Evolutionary conservation across 2,113 vertebrate species (phyloP).

Genomic region (Lophochroa leadbeateri): DNA sequence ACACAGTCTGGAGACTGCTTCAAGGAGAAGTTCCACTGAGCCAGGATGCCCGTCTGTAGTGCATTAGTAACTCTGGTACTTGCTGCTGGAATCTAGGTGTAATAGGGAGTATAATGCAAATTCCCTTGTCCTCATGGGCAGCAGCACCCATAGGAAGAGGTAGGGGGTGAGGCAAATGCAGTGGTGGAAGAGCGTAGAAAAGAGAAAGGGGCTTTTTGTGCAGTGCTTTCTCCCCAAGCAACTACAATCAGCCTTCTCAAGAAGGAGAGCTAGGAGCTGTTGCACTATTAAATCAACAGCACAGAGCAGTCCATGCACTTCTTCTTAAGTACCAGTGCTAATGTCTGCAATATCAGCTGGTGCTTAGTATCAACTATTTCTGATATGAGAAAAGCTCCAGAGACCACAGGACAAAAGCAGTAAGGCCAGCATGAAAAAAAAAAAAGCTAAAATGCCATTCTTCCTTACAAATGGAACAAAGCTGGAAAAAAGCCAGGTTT

Average conservation of each 20-base stretch:
- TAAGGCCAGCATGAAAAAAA: not conserved
- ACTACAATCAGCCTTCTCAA: not conserved
- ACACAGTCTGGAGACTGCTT: not conserved
- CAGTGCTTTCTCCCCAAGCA: not conserved
- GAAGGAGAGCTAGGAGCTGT: not conserved
- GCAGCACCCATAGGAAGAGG: not conserved
- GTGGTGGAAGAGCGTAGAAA: not conserved
- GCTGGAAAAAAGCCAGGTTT: not conserved
- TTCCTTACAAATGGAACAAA: not conserved
- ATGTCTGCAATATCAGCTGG: not conserved
- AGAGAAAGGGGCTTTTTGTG: not conserved
- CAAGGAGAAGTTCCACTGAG: not conserved
- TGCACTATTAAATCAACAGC: not conserved
- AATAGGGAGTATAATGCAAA: not conserved
- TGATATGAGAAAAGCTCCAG: not conserved
- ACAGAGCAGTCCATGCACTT: not conserved
- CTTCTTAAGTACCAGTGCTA: not conserved
- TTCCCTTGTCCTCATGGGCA: not conserved
- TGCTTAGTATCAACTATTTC: not conserved
- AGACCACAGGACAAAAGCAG: not conserved
- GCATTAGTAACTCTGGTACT: not conserved
- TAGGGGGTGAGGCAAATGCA: not conserved
- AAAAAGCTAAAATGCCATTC: not conserved
- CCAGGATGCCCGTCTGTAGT: not conserved
- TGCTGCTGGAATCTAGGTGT: not conserved